phyloP scores from a whole-genome alignment of 2,888 invertebrate species.

The Ephialtes manifestator region DNA sequence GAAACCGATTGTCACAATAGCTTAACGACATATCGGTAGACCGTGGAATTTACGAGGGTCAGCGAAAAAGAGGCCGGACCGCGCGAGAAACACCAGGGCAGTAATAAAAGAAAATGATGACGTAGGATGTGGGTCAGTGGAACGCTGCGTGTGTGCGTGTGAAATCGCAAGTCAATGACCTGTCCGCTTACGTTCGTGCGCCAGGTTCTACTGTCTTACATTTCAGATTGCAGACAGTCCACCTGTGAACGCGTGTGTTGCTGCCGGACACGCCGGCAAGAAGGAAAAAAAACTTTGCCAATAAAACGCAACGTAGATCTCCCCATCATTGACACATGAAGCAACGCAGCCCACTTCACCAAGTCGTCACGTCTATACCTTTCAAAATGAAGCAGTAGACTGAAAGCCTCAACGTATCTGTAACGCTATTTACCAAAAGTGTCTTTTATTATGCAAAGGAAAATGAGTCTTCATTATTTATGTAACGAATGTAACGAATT shows the following conservation, averaged over 20 bases:
- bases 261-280: conserved; percentile 27
- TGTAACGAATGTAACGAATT: too few relatives aligned
- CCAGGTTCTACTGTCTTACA: conserved; percentile 59
- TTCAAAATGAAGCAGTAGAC: not conserved
- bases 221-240: conserved; percentile 50
- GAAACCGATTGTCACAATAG: conserved; percentile 25
- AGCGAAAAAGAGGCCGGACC: conserved; percentile 47
- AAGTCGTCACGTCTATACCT: not conserved
- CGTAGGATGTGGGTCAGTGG: conserved; percentile 82
- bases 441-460: too few relatives aligned
- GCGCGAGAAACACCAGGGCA: conserved; percentile 58
- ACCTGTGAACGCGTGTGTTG: conserved; percentile 42
- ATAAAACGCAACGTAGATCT: conserved; percentile 6
- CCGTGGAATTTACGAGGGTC: conserved; percentile 55
- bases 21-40: conserved; percentile 27
- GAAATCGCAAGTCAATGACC: conserved; percentile 85
- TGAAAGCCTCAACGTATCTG: not conserved
- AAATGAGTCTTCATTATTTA: too few relatives aligned
- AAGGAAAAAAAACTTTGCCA: not conserved
- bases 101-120: conserved; percentile 70
- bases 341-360: not conserved
- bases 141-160: conserved; percentile 81
- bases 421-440: not conserved
- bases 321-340: not conserved
- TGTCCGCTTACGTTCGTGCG: conserved; percentile 35